Percentiles rank a stretch among this genome's conserved stretches.
These are phyloP conservation scores for Enteromius paludinosus DNA, from an alignment of 2,797 vertebrate species.

Conservation along the genomic window DNA sequence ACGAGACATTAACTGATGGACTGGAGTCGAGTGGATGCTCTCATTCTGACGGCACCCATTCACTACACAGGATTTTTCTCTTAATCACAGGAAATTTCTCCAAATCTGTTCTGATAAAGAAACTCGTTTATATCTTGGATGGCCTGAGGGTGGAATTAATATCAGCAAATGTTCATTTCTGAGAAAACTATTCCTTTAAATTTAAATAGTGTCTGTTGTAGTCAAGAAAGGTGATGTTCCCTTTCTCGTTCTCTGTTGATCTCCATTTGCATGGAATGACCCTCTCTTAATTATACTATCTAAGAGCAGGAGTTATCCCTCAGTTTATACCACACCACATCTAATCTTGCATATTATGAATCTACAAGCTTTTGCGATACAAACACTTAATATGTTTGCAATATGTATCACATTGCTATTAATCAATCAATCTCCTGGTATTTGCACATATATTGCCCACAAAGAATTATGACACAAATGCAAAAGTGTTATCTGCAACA, in stretches of 20 bases:
- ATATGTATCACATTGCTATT: not conserved
- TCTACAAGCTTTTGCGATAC: slow-evolving; percentile 5
- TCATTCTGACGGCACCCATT: not conserved
- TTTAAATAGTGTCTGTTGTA: not conserved
- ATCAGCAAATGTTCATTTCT: not conserved
- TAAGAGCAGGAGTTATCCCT: not conserved
- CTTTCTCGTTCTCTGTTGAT: too few species aligned
- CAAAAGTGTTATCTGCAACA: slow-evolving; percentile 16
- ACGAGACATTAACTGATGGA: not conserved
- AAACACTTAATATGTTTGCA: not conserved
- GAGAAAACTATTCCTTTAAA: not conserved
- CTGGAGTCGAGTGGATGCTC: not conserved
- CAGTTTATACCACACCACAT: not conserved
- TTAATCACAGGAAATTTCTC: not conserved
- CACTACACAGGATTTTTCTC: not conserved
- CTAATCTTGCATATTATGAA: slow-evolving; percentile 18
- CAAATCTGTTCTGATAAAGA: not conserved
- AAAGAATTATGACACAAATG: not conserved
- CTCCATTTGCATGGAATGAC: not conserved
- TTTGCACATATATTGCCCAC: not conserved
- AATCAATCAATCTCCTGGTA: not conserved
- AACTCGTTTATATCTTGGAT: not conserved
- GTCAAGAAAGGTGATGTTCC: not conserved
- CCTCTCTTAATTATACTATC: not conserved
- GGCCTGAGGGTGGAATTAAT: not conserved